Evolutionary conservation across 2,888 invertebrate species (phyloP), one percentile per base, ranked within the genome.

Genomic region (Parelbella ahira): DNA sequence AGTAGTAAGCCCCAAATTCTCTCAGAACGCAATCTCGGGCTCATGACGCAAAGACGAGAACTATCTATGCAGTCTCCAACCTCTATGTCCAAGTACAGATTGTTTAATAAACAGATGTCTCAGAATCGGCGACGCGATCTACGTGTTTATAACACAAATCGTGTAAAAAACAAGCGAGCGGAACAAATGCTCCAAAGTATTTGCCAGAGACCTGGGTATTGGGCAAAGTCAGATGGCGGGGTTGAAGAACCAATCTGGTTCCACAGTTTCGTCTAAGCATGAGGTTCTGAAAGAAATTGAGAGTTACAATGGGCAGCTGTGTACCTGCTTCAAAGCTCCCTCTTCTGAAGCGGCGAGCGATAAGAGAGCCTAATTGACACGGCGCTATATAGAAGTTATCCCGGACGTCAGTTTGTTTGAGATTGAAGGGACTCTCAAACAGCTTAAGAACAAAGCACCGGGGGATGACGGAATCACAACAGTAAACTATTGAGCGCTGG

Each of bases 191-290:
- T 37, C 37, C 3, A 43, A 47, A 44, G 32, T 44, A 19, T 34
- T 44, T 10, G 4, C 32, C 7, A 42, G 29, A 19, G 11, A 45
- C 24, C 21, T 46, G 33, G 29, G 23, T 37, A 32, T 49, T 36
- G 37, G 41, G 21, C 46, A 44, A 30, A 49, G 44, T 33, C 44
- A 41, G 15, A 10, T 46, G 29, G 15, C 27, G 2, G 46, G 30
- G 20, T 36, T 44, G 34, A 49, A 44, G 19, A 41, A 37, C 4
- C 38, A 37, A 0, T 29, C 41, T 15, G 47, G 44, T 19, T 34
- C 36, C 3, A 23, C 36, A 2, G 7, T 43, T n/a, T 18, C 29
- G 15, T 29, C 42, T 4, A 37, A 24, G 12, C 29, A 24, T 6
- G 37, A 43, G 18, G 12, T 30, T 15, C 15, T 30, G 37, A 29